Conservation (phyloP, 2,888 invertebrate species). For the Scaptomyza flava region DNA sequence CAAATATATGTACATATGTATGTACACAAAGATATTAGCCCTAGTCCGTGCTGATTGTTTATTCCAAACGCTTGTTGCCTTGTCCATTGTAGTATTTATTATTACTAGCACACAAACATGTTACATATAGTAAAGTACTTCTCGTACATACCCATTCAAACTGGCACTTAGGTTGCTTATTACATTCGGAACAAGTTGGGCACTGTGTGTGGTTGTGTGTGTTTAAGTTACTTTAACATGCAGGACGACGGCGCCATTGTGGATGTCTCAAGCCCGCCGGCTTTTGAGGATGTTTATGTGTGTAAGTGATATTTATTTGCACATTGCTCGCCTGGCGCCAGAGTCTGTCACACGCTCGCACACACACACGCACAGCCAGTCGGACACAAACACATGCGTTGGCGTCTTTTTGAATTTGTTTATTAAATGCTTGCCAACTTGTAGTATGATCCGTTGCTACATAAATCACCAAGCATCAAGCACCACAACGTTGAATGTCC, state of each 20-base stretch:
- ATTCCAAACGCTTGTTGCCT: conserved; percentile 8
- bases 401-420: conserved; percentile 28
- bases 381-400: conserved; percentile 2
- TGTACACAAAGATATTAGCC: conserved; percentile 11
- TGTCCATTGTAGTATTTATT: conserved; percentile 11
- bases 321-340: conserved; percentile 63
- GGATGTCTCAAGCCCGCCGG: conserved; percentile 26
- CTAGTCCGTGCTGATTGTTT: conserved; percentile 28
- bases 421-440: not conserved
- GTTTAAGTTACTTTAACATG: conserved; percentile 52
- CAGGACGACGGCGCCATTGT: conserved; percentile 39
- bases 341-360: conserved; percentile 27
- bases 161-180: conserved; percentile 15
- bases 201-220: conserved; percentile 5
- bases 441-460: not conserved
- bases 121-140: not conserved
- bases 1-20: not conserved
- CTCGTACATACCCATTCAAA: conserved; percentile 5
- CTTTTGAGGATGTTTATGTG: conserved; percentile 46
- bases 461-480: conserved; percentile 33
- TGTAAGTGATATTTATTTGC: conserved; percentile 69
- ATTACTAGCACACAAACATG: conserved; percentile 4
- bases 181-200: conserved; percentile 11
- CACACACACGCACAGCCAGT: conserved; percentile 8
- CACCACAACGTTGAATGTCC: conserved; percentile 46